These are phyloP conservation scores for Elmis aenea DNA, from an alignment of 2,888 invertebrate genomes.

Conservation along the genomic window DNA sequence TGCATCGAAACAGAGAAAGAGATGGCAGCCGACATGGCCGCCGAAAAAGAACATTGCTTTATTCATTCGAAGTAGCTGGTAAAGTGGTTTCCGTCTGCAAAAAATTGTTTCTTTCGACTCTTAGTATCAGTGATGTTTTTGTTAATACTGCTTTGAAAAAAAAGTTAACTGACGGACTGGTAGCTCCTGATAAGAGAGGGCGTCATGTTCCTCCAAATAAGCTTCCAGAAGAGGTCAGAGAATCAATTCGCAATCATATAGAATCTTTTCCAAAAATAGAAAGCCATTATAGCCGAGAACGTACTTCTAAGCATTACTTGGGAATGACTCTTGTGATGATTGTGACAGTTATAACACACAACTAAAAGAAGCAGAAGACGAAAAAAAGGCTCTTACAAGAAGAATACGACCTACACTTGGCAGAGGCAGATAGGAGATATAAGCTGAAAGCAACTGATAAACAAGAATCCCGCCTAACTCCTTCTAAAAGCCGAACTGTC, in stretches of 20 bases:
- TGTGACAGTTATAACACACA: background rate
- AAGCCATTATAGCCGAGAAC: background rate
- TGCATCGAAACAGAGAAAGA: background rate
- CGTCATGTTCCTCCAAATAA: background rate
- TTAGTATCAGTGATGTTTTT: background rate
- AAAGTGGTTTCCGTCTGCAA: too few species aligned
- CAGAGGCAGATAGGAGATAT: background rate
- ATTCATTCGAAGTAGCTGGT: background rate
- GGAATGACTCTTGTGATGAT: background rate
- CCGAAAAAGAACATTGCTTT: background rate
- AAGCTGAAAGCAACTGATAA: background rate
- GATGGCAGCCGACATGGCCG: background rate
- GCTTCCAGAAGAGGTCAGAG: background rate
- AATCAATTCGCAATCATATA: background rate
- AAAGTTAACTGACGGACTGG: background rate
- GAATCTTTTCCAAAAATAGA: background rate
- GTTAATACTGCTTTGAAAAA: background rate
- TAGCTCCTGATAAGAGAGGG: background rate
- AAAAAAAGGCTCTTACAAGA: too few species aligned
- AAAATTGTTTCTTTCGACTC: background rate
- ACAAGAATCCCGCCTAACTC: background rate
- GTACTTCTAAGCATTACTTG: background rate
- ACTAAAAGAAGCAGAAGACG: background rate
- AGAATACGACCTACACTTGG: background rate
- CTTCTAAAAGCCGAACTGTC: background rate